Evolutionary conservation across 2,888 invertebrate species (phyloP).

Genomic region (Quadroppia sp.): DNA sequence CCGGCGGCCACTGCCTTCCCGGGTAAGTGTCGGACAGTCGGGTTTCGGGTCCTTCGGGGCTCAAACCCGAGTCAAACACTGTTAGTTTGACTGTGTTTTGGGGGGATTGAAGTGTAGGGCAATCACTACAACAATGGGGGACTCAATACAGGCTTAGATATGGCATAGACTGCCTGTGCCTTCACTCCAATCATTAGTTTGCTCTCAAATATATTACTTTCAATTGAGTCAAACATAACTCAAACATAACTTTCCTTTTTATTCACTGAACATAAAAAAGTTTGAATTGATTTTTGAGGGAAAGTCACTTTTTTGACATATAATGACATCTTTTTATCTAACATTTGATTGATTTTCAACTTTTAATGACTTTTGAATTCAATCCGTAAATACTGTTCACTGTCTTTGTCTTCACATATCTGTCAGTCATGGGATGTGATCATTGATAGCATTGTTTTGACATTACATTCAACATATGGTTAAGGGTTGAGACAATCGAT

Average conservation of each 20-base stretch:
- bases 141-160: not conserved
- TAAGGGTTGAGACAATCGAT: not conserved
- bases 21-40: conserved; percentile 41
- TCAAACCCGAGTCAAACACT: not conserved
- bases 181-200: not conserved
- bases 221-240: not conserved
- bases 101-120: conserved; percentile 33
- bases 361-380: too few species aligned
- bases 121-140: conserved; percentile 36
- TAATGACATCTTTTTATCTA: too few species aligned
- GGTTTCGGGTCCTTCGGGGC: not conserved
- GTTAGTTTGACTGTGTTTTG: conserved; percentile 3
- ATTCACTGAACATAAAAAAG: too few species aligned
- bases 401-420: too few species aligned
- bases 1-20: conserved; percentile 46
- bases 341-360: too few species aligned
- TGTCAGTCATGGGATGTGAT: too few species aligned
- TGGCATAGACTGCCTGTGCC: not conserved
- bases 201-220: not conserved
- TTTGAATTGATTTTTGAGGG: too few species aligned
- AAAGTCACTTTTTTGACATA: too few species aligned
- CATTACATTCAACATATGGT: not conserved
- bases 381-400: too few species aligned
- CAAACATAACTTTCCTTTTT: too few species aligned
- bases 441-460: not conserved